phyloP scores from a whole-genome alignment of 2,113 vertebrate species.

The Strix uralensis region DNA sequence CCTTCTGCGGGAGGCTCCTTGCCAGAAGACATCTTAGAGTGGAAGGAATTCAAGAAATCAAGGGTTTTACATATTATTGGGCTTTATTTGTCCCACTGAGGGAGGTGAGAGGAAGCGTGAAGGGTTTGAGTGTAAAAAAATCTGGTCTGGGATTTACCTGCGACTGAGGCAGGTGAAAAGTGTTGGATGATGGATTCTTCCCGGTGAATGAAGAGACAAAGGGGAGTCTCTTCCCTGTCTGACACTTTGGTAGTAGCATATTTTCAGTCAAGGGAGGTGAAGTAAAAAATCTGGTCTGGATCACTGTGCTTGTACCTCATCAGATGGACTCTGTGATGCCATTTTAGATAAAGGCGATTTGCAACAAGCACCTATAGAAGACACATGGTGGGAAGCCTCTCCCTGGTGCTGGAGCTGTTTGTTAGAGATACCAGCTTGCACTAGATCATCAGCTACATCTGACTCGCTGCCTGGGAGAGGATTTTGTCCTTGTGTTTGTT shows the following conservation, averaged over 20 bases:
- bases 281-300: conserved; percentile 68
- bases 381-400: background rate
- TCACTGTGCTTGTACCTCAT: background rate
- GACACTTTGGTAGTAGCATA: conserved; percentile 40
- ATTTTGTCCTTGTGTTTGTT: background rate
- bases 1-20: conserved; percentile 45
- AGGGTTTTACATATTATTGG: conserved; percentile 9
- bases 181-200: conserved; percentile 61
- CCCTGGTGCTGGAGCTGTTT: background rate
- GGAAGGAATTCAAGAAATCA: conserved; percentile 42
- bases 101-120: conserved; percentile 9
- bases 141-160: conserved; percentile 62
- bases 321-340: background rate
- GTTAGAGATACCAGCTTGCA: background rate
- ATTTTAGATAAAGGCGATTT: background rate
- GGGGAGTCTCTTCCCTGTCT: conserved; percentile 60
- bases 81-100: conserved; percentile 30
- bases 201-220: conserved; percentile 54
- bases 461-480: background rate
- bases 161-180: conserved; percentile 52
- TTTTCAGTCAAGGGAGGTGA: conserved; percentile 53
- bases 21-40: conserved; percentile 52
- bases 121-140: background rate
- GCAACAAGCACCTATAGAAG: background rate
- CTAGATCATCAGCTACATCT: background rate